Evolutionary conservation across 2,797 vertebrate genomes (phyloP), one percentile per base, ranked within the genome.

Genomic region (Neostethus bicornis): DNA sequence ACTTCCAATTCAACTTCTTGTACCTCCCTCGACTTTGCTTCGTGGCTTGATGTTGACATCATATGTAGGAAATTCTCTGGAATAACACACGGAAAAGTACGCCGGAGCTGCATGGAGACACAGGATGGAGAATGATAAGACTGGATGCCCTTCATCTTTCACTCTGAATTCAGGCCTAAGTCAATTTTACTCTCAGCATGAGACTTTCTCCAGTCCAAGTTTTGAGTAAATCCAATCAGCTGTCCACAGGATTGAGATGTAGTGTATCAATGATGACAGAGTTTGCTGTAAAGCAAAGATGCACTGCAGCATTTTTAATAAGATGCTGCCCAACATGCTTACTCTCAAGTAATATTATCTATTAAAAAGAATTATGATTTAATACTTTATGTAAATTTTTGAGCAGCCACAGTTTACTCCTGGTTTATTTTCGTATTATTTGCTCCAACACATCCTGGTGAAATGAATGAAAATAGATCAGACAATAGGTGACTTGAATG

Each of bases 181-280:
- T 91, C 87, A 90, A 91, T 92, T 89, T 87, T 89, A 84, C 85
- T 90, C 90, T 47, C 89, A 89, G 90, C 84, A n/a, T 88, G 88
- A 85, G 81, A 78, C 76, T 82, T 86, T 87, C 85, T 89, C 59
- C 73, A 64, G 89, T 81, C 85, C 75, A 81, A 80, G 71, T 90
- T 89, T 89, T 84, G 75, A 81, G 79, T 81, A 90, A 91, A 92
- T 90, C 87, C 82, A 90, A 90, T 92, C 90, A 91, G 84, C 83
- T 89, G 87, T 87, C 83, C 37, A n/a, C 73, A 65, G 77, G 85
- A 89, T 86, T 86, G 85, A 89, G 84, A 89, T 80, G 78, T 84
- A 85, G 80, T 73, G 66, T 90, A 87, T 90, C 88, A 86, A 79
- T 43, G 80, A 84, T 85, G 85, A 89, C 80, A 80, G 72, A 83